Evolutionary conservation across 2,888 invertebrate species (phyloP), one percentile per base, ranked within the genome.

Genomic region (Lepetodrilus schrolli): DNA sequence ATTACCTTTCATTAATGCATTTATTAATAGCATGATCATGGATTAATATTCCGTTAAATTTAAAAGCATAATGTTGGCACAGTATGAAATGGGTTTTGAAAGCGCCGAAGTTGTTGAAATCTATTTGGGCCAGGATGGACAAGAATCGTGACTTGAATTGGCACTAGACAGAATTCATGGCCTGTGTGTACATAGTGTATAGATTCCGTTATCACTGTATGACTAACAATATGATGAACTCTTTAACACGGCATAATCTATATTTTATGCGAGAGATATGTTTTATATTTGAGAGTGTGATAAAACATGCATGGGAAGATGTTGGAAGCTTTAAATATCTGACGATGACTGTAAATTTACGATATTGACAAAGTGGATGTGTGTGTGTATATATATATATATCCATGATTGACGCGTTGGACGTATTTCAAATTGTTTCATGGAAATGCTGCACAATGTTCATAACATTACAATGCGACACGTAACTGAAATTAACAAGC

Each of bases 221-320:
- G 10, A 43, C 43, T 17, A 7, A 17, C n/a, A 17, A 43, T 43
- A 17, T 17, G 17, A 17, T 43, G 43, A 13, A 13, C 17, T 2
- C 17, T 13, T 17, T 43, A 17, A 43, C 43, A 17, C 43, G 1
- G 43, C 43, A 43, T 43, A 43, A 43, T 43, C 17, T 7, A 17
- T 43, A n/a, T 43, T 43, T 43, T 43, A 43, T 30, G 58, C 58
- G 30, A 58, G 58, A 26, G 58, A 58, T 58, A 58, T 58, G 58
- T 58, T 58, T 58, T 58, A 58, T 58, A 58, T 58, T 58, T 58
- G 26, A 58, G 30, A 30, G 58, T 58, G 58, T 58, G 58, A 58
- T 58, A 58, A 30, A 58, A 58, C 17, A 23, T 23, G 17, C 34
- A 17, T 23, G 26, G 47, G 51, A 51, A 4, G 21, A 51, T 23